Evolutionary conservation across 2,888 invertebrate genomes (phyloP).

Genomic region (Mythimna impura): DNA sequence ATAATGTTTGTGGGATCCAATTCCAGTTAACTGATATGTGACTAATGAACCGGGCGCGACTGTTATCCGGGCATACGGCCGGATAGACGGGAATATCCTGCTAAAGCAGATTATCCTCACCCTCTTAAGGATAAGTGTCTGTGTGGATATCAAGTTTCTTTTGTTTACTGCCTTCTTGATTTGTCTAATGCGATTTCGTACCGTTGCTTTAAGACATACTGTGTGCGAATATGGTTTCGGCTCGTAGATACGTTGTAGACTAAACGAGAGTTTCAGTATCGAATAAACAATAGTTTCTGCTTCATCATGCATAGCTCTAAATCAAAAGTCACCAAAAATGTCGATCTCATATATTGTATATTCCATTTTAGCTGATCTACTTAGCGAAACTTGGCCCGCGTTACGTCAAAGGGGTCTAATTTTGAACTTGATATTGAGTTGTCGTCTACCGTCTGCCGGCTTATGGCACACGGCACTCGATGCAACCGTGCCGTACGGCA

Average conservation of each 20-base stretch:
- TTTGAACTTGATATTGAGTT: slow-evolving; percentile 62
- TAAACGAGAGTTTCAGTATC: background rate
- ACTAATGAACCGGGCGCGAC: slow-evolving; percentile 77
- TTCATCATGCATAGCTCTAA: background rate
- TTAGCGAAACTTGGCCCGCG: slow-evolving; percentile 51
- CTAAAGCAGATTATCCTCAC: slow-evolving; percentile 66
- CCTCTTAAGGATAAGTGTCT: slow-evolving; percentile 61
- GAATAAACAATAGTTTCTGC: background rate
- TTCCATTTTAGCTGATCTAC: slow-evolving; percentile 24
- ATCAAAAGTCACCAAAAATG: no score
- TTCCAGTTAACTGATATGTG: slow-evolving; percentile 81
- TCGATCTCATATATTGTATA: slow-evolving; percentile 17
- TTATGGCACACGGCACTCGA: slow-evolving; percentile 43
- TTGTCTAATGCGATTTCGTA: slow-evolving; percentile 61
- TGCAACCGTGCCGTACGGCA: slow-evolving; percentile 49
- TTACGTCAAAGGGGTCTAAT: slow-evolving; percentile 56
- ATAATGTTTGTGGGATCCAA: slow-evolving; percentile 73
- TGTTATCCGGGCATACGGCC: slow-evolving; percentile 69
- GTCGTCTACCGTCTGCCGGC: slow-evolving; percentile 43
- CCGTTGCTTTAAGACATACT: slow-evolving; percentile 10
- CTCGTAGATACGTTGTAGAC: background rate
- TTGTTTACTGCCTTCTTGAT: slow-evolving; percentile 61
- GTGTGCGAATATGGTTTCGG: slow-evolving; percentile 39
- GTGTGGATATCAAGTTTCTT: slow-evolving; percentile 71
- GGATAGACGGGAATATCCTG: slow-evolving; percentile 65